Evolutionary conservation across 2,888 invertebrate species (phyloP), one percentile per base, ranked within the genome.

Genomic region (Hypomecis punctinalis): DNA sequence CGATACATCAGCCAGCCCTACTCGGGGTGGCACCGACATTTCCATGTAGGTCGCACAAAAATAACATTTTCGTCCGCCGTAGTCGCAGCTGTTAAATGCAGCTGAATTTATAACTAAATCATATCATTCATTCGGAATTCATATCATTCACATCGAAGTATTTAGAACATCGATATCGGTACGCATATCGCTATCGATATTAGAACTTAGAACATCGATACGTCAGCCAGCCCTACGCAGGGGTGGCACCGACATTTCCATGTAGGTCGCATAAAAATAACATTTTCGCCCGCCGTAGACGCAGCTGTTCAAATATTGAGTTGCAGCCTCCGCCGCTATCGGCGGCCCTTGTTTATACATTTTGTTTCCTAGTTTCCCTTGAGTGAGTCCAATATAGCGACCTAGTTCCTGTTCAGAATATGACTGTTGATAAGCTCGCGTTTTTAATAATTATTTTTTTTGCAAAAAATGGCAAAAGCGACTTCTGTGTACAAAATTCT

Each of bases 231-330:
- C 88, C 75, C 84, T 86, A 79, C 10, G 43, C 57, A 69, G 74
- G 80, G 80, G 81, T 78, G 75, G 79, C 78, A 74, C 75, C 79
- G 79, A 78, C 88, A 90, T 90, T 90, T 90, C 89, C 91, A 93
- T 91, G 88, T 86, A 85, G 86, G 84, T 82, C 86, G 86, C 87
- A 89, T 88, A 88, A 89, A 88, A 88, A 91, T 91, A 91, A 90
- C 91, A 87, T 88, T 89, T 86, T 86, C 88, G 87, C 88, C 78
- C 79, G 80, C 76, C 78, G 77, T 75, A 73, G 73, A 61, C 85
- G 83, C 91, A 91, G 89, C 89, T 91, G 91, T 81, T 92, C 91
- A 89, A 91, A 91, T 91, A 91, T 91, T 91, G 91, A 91, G 86
- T 90, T 70, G 71, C 76, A 73, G 64, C 64, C 67, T 67, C 67